Percentiles rank a stretch among this genome's conserved stretches.
phyloP scores from a whole-genome alignment of 2,113 vertebrate genomes.

The Tachysurus fulvidraco region DNA sequence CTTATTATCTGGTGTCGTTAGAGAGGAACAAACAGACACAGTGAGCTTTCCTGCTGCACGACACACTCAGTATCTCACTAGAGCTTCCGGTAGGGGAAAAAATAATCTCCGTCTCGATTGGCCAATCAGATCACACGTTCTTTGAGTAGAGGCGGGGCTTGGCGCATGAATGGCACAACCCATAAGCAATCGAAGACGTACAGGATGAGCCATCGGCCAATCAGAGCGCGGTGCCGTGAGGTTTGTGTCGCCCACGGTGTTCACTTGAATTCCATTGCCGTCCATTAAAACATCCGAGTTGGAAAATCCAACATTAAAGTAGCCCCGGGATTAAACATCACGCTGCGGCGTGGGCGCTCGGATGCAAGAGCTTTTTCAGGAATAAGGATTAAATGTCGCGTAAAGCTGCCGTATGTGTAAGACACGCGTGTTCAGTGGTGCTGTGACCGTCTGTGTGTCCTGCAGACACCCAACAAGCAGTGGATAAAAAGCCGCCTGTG shows the following conservation, averaged over 20 bases:
- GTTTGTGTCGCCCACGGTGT: constrained; percentile 59
- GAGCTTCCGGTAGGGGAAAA: neutral
- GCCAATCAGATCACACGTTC: constrained; percentile 36
- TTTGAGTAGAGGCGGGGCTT: constrained; percentile 53
- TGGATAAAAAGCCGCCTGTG: constrained; percentile 46
- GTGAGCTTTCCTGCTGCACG: neutral
- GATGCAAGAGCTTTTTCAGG: constrained; percentile 17
- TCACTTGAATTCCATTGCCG: constrained; percentile 77
- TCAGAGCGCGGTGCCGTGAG: constrained; percentile 58
- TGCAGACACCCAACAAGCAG: constrained; percentile 60
- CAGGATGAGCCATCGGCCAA: constrained; percentile 45
- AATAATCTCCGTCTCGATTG: neutral
- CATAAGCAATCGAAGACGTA: constrained; percentile 54
- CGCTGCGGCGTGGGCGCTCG: constrained; percentile 24
- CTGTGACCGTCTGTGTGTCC: constrained; percentile 63
- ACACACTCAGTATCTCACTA: constrained; percentile 37
- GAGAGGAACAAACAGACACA: neutral
- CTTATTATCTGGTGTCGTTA: neutral
- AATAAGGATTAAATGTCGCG: neutral
- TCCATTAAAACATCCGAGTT: constrained; percentile 72
- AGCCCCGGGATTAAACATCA: constrained; percentile 26
- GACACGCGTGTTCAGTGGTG: constrained; percentile 52
- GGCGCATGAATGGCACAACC: constrained; percentile 28
- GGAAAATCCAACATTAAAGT: constrained; percentile 64
- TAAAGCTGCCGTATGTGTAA: constrained; percentile 56